Evolutionary conservation across 1,140 invertebrate genomes (phyloP).

Genomic region (Sipha flava): DNA sequence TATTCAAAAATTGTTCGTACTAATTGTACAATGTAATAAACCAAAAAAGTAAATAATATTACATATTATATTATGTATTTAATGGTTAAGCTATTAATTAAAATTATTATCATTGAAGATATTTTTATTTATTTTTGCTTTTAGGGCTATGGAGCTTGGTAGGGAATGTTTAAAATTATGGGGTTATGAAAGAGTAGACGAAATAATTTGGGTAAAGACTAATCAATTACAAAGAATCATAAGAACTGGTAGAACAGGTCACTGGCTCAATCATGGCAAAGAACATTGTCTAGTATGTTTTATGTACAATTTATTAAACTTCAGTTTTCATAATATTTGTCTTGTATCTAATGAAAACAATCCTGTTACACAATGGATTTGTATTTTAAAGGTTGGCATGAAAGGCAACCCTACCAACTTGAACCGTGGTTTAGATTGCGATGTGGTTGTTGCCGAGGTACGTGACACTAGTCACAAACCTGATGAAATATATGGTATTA

Average conservation of each 20-base stretch:
- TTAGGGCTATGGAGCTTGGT: slow-evolving; percentile 91
- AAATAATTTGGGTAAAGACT: slow-evolving; percentile 98
- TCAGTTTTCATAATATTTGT: too few species aligned
- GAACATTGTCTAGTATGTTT: slow-evolving; percentile 82
- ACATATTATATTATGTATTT: too few species aligned
- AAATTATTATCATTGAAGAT: background rate
- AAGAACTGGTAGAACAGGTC: slow-evolving; percentile 88
- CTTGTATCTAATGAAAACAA: too few species aligned
- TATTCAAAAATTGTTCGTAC: too few species aligned
- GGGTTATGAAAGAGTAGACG: slow-evolving; percentile 94
- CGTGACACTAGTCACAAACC: slow-evolving; percentile 95
- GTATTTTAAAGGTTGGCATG: slow-evolving; percentile 61
- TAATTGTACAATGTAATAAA: too few species aligned
- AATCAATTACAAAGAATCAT: slow-evolving; percentile 97
- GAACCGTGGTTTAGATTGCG: slow-evolving; percentile 90
- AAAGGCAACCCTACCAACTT: slow-evolving; percentile 87
- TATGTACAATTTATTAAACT: too few species aligned
- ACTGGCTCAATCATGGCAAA: slow-evolving; percentile 98
- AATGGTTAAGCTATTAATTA: too few species aligned
- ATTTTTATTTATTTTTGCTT: slow-evolving; percentile 37
- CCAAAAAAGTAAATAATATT: too few species aligned
- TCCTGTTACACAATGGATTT: too few species aligned
- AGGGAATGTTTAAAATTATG: slow-evolving; percentile 83
- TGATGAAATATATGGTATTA: slow-evolving; percentile 94
- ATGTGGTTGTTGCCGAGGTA: slow-evolving; percentile 97